Base-by-base conservation (phyloP, 2,888 invertebrate species). In the Schrankia costaestrigalis region DNA sequence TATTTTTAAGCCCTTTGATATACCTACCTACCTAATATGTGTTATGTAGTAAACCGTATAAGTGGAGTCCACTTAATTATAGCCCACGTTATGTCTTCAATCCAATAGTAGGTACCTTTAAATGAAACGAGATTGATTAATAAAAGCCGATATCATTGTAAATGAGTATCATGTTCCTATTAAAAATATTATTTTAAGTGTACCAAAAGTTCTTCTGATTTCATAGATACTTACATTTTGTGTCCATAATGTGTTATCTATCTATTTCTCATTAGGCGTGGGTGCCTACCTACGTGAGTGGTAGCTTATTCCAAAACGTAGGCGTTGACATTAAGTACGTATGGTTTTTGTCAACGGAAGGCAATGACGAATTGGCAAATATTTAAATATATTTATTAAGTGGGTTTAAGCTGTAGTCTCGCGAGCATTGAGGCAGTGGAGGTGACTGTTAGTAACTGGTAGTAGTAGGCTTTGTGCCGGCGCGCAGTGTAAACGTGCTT, bases 311-410 rank as follows among this genome's bases (percentile, higher is more conserved):
- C 53, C 56, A 41, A 39, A 46, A 45, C n/a, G 85, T 85, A 78
- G 86, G 86, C 79, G 85, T 79, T 69, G 76, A 78, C 76, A 74
- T 75, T 74, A 70, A 79, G 75, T 76, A 70, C 65, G 72, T 78
- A 75, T 57, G 71, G 69, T 78, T 82, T 82, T 80, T 80, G 74
- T 74, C 68, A 72, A 71, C 68, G 64, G 77, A 77, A 80, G 74
- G 78, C 78, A 75, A 77, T 78, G 80, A 71, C 75, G 71, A 73
- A 78, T 78, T 76, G 74, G 67, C 71, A 64, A 71, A n/a, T n/a
- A n/a, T n/a, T n/a, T 82, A 78, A 79, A 78, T 57, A 76, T 73
- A 78, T 79, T 71, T 66, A 67, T 68, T 72, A 66, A 60, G 75
- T 75, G 72, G 70, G 73, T 59, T 71, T 72, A 76, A 62, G 71